Base-by-base conservation (phyloP, 2,113 vertebrate genomes). In the Dromiciops gliroides region DNA sequence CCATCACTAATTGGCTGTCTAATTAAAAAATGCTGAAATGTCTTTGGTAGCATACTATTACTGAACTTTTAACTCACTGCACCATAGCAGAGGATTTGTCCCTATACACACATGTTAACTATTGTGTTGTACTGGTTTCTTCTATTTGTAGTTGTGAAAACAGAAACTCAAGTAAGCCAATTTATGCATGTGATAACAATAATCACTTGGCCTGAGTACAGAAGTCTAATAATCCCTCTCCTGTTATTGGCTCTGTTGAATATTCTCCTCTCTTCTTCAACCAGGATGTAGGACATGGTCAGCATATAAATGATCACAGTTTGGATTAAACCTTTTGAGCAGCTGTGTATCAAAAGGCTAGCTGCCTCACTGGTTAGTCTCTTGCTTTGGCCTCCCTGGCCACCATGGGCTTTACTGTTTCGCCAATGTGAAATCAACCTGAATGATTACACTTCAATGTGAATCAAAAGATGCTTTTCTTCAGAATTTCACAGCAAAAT, bases 1-100 rank as follows among this genome's bases (percentile, higher is more conserved):
- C 94, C 67, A 90, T 94, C 56, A 48, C 50, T 94, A 95, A 94
- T 93, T 94, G 93, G 91, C 49, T 48, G 48, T 83, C 90, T 95
- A 96, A 97, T 96, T 97, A 96, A 96, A 93, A 49, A 48, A 90
- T 90, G 26, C 23, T 90, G 48, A 49, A 90, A 91, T 47, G 52
- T 47, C 48, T 47, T 53, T 94, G 93, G 75, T 50, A 93, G 48
- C 67, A 16, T 92, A 92, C 93, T 56, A n/a, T n/a, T 92, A 94
- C 94, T 48, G 83, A 88, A 93, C 93, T 47, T 16, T 8, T 51
- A n/a, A 53, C 28, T 56, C 31, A 50, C 50, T 26, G 44, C 8
- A 48, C 47, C 48, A 31, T 11, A 23, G 91, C 91, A n/a, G 4
- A 48, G 48, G 48, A 90, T 90, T 83, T 9, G n/a, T 53, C 26